Conservation (phyloP, 2,888 invertebrate species). For the Sisyra nigra region DNA sequence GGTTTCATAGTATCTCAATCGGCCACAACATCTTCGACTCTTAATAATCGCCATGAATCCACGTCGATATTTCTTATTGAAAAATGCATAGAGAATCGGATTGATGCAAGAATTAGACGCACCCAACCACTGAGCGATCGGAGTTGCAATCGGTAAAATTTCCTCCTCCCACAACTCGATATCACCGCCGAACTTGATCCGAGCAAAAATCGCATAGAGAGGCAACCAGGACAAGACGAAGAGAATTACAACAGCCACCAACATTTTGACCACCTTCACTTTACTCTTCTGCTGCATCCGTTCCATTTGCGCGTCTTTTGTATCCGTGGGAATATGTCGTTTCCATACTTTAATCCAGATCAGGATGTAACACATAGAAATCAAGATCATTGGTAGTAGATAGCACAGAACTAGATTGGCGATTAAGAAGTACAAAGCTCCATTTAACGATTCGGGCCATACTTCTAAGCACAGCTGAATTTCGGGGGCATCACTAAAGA, state of each 20-base stretch:
- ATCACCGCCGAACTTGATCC: slow-evolving; percentile 67
- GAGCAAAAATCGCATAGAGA: slow-evolving; percentile 73
- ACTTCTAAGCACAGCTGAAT: slow-evolving; percentile 64
- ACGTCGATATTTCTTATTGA: slow-evolving; percentile 83
- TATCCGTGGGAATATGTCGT: slow-evolving; percentile 76
- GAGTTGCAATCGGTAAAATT: slow-evolving; percentile 62
- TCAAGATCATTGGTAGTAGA: slow-evolving; percentile 77
- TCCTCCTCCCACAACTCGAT: slow-evolving; percentile 66
- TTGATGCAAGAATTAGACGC: slow-evolving; percentile 92
- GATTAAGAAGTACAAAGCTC: slow-evolving; percentile 71
- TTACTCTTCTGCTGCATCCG: slow-evolving; percentile 88
- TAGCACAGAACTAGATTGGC: slow-evolving; percentile 83
- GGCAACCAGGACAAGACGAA: slow-evolving; percentile 90
- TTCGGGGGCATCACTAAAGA: slow-evolving; percentile 58
- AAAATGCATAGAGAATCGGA: slow-evolving; percentile 86
- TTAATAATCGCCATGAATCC: slow-evolving; percentile 81
- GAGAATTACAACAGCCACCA: slow-evolving; percentile 81
- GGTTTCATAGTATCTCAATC: slow-evolving; percentile 72
- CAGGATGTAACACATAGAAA: slow-evolving; percentile 79
- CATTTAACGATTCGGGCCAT: slow-evolving; percentile 74
- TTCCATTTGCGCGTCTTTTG: slow-evolving; percentile 82
- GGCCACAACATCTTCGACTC: slow-evolving; percentile 71
- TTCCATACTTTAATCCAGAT: slow-evolving; percentile 84
- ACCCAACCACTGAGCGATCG: slow-evolving; percentile 84
- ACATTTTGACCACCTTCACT: slow-evolving; percentile 89